A percentile compares a stretch with the other conserved stretches of the same genome.
Evolutionary conservation across 2,113 vertebrate genomes (phyloP).

Genomic region (Trachemys scripta): DNA sequence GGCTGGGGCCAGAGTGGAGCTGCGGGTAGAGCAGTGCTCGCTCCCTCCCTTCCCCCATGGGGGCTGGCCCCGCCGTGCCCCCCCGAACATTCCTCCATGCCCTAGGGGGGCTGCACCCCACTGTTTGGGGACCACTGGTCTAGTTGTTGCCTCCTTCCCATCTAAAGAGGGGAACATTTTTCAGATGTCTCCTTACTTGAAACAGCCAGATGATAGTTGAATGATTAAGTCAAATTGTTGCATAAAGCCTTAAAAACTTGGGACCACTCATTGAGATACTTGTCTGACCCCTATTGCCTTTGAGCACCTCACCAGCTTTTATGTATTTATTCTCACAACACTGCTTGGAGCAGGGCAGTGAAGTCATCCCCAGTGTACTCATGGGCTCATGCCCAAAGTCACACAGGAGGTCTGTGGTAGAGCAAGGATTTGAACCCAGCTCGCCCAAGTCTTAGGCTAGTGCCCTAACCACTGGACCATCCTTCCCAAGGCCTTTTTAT

Average conservation of each 20-base stretch:
- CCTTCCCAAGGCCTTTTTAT: neutral
- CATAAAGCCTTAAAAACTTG: neutral
- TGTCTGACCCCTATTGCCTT: fast-evolving
- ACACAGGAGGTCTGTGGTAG: neutral
- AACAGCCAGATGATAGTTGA: neutral
- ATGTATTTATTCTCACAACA: neutral
- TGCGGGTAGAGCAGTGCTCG: no score
- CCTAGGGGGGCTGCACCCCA: no score
- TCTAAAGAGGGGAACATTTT: neutral
- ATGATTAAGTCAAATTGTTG: neutral
- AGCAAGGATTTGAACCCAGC: neutral
- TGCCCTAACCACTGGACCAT: neutral
- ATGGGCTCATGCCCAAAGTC: neutral
- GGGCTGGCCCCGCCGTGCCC: no score
- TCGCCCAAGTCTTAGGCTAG: neutral
- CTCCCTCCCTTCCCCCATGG: neutral
- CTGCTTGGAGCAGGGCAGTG: neutral
- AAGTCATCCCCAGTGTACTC: neutral
- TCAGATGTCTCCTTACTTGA: neutral
- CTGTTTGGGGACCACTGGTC: neutral
- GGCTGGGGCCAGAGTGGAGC: no score
- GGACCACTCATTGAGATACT: neutral
- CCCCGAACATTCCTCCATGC: no score
- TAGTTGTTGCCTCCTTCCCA: neutral
- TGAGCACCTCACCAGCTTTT: neutral